Conservation (phyloP, 2,113 vertebrate genomes). For the Haemorhous mexicanus region DNA sequence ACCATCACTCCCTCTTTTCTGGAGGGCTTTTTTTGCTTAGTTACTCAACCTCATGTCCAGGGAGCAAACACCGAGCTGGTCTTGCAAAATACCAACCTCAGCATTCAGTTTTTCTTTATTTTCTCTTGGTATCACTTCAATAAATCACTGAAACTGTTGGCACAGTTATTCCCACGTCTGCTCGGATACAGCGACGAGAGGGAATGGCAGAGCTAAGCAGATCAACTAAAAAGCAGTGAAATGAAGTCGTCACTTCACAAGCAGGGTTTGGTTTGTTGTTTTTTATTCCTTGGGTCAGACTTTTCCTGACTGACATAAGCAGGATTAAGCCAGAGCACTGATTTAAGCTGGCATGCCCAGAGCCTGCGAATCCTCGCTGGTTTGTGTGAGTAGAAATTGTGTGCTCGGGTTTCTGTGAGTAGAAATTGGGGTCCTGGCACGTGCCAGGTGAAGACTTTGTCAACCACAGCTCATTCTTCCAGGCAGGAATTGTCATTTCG, state of each 20-base stretch:
- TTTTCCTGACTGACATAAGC: neutral
- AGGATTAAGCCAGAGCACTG: slow-evolving; percentile 16
- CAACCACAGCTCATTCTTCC: neutral
- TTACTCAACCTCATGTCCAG: neutral
- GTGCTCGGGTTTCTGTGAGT: too few relatives aligned
- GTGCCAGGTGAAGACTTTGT: neutral
- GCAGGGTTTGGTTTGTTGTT: neutral
- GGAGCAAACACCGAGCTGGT: neutral
- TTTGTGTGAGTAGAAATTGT: neutral
- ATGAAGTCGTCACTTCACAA: neutral
- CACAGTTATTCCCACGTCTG: slow-evolving; percentile 11
- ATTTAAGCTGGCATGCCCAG: neutral
- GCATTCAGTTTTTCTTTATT: neutral
- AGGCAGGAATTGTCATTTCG: neutral
- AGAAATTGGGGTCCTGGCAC: neutral
- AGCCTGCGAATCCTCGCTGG: neutral
- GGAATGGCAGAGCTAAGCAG: neutral
- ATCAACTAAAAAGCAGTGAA: neutral
- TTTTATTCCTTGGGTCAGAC: neutral
- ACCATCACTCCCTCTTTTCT: neutral
- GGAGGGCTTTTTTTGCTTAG: neutral
- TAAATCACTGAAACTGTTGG: neutral
- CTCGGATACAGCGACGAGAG: neutral
- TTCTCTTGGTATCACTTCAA: neutral
- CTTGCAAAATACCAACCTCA: neutral